A percentile compares a stretch with the other conserved stretches of the same genome.
phyloP scores from a whole-genome alignment of 2,113 vertebrate species.

The Cepphus grylle region DNA sequence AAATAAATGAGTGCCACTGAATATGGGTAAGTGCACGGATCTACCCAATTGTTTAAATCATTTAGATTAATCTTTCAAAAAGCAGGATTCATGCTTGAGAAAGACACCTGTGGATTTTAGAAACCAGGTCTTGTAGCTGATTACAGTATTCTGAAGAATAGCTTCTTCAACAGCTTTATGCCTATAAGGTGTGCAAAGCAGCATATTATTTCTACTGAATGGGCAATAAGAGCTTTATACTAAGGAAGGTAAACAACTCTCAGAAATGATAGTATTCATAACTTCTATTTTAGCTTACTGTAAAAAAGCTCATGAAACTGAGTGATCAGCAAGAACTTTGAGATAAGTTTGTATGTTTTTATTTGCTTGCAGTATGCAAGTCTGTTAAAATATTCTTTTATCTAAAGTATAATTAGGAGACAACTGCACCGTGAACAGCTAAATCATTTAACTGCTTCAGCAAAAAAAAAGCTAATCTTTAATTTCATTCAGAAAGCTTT shows the following conservation, averaged over 20 bases:
- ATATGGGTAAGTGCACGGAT: neutral
- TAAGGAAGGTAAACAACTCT: neutral
- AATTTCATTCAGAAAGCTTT: conserved; percentile 52
- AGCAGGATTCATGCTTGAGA: neutral
- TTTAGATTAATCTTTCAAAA: conserved; percentile 7
- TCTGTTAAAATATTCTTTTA: conserved; percentile 22
- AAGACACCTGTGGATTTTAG: conserved; percentile 15
- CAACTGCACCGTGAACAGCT: neutral
- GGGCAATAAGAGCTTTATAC: conserved; percentile 30
- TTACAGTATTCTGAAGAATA: conserved; percentile 30
- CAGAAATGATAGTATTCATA: conserved; percentile 33
- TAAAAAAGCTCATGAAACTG: neutral
- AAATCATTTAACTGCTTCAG: conserved; percentile 21
- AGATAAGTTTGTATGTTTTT: conserved; percentile 27
- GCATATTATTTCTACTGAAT: conserved; percentile 45
- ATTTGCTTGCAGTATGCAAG: neutral
- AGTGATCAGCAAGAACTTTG: conserved; percentile 45
- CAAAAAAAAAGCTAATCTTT: conserved; percentile 3
- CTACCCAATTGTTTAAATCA: neutral
- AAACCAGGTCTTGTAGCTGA: neutral
- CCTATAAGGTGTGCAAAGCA: conserved; percentile 9
- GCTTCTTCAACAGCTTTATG: conserved; percentile 18
- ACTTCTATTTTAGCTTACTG: conserved; percentile 17
- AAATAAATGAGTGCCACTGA: neutral
- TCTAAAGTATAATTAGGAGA: conserved; percentile 44